Base-by-base conservation (phyloP, 2,113 vertebrate species). In the Diphyllodes magnificus region DNA sequence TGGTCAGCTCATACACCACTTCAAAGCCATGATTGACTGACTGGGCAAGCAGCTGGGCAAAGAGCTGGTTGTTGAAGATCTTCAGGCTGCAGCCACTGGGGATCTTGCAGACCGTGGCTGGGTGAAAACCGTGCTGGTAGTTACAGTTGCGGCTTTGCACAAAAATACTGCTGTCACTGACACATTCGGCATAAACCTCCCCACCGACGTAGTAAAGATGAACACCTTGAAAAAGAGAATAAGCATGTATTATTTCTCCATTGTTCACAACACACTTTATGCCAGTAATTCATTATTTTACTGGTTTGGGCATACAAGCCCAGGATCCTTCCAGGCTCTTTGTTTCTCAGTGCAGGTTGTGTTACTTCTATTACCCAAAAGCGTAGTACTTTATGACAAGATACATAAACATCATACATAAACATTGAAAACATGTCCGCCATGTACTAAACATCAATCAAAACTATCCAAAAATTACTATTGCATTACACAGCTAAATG, bases 91-190 rank as follows among this genome's bases (percentile, higher is more conserved):
- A 99, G 96, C 99, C 99, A 10, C 99, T 99, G 92, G 99, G 99
- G 96, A 99, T 99, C 98, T 99, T 99, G 91, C 99, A 99, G 77
- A 99, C 99, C 0, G 99, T 99, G 93, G 99, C 99, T 19, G 99
- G 98, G 93, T 99, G 99, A 97, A 99, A 99, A 85, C 99, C 99
- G 1, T 99, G 99, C 97, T 99, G 99, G 92, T 99, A 99, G 96
- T 99, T 99, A 95, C 99, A 99, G 97, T 99, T 99, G n/a, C 99
- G 99, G 95, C 99, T 99, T 97, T 99, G 99, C 71, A 99, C 98
- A 50, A 99, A 99, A 97, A 99, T 99, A 90, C 99, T 99, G 98
- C 99, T 99, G 98, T 99, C 99, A 13, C 99, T 99, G 96, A 99
- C 98, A 35, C 99, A 99, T 96, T 99, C 99, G 0, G 99, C 99